These are phyloP conservation scores for Trichogramma pretiosum DNA, from an alignment of 1,140 invertebrate genomes.

Conservation along the genomic window DNA sequence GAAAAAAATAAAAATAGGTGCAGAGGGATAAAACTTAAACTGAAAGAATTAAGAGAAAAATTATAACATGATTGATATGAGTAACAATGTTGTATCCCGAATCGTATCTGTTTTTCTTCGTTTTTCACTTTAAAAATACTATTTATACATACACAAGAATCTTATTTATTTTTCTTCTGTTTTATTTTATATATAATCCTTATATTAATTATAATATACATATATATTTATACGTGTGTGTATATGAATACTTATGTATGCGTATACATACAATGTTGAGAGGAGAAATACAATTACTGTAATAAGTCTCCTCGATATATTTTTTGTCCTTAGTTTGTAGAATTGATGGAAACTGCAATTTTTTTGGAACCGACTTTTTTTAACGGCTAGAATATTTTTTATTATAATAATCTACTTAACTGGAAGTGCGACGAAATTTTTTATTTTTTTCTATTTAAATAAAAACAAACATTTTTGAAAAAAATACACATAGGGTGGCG, in stretches of 20 bases:
- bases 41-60: conserved; percentile 1
- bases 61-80: conserved; percentile 12
- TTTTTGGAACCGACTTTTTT: conserved; percentile 16
- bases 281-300: too few relatives aligned
- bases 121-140: too few relatives aligned
- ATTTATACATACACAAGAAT: conserved; percentile 11
- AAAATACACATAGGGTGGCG: conserved; percentile 7
- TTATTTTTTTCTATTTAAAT: conserved; percentile 22
- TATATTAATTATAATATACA: too few relatives aligned
- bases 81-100: conserved; percentile 11
- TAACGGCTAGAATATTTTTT: conserved; percentile 17
- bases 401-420: conserved; percentile 19
- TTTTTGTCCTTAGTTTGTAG: conserved; percentile 16
- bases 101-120: conserved; percentile 12
- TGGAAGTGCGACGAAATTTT: conserved; percentile 18
- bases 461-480: conserved; percentile 19
- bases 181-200: conserved; percentile 15
- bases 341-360: conserved; percentile 6
- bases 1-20: too few relatives aligned
- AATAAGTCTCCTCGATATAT: too few relatives aligned
- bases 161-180: conserved; percentile 14
- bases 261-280: too few relatives aligned
- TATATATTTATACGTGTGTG: neutral
- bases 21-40: neutral
- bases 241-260: too few relatives aligned